A percentile compares a stretch with the other conserved stretches of the same genome.
phyloP scores from a whole-genome alignment of 2,888 invertebrate species.

The Andrena bucephala region DNA sequence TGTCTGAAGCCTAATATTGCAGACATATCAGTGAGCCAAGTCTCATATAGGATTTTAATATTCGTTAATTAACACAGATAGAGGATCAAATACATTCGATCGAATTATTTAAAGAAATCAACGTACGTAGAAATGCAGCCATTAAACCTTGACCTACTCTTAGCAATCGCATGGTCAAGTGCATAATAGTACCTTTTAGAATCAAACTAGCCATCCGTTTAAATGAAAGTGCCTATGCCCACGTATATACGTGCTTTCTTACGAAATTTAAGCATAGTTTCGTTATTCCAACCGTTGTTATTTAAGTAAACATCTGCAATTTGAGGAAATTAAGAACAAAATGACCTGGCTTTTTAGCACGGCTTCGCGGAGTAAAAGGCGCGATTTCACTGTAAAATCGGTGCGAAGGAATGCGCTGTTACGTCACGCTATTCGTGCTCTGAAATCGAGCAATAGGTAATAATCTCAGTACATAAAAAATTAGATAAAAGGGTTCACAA shows the following conservation, averaged over 20 bases:
- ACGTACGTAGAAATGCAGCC: slow-evolving; percentile 25
- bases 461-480: background rate
- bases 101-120: background rate
- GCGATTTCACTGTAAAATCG: slow-evolving; percentile 56
- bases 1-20: no score
- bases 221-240: slow-evolving; percentile 58
- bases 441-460: background rate
- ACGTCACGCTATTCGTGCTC: slow-evolving; percentile 26
- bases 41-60: no score
- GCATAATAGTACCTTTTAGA: slow-evolving; percentile 61
- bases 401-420: slow-evolving; percentile 50
- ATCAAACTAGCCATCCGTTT: slow-evolving; percentile 49
- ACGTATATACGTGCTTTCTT: background rate
- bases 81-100: no score
- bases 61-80: no score
- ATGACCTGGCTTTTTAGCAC: background rate
- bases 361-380: slow-evolving; percentile 34
- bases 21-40: no score
- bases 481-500: background rate
- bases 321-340: slow-evolving; percentile 3
- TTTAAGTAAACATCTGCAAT: slow-evolving; percentile 4
- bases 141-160: slow-evolving; percentile 67
- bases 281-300: background rate
- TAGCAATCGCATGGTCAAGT: slow-evolving; percentile 59
- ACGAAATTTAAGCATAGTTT: background rate